phyloP scores from a whole-genome alignment of 2,888 invertebrate species.

The Euplexia lucipara region DNA sequence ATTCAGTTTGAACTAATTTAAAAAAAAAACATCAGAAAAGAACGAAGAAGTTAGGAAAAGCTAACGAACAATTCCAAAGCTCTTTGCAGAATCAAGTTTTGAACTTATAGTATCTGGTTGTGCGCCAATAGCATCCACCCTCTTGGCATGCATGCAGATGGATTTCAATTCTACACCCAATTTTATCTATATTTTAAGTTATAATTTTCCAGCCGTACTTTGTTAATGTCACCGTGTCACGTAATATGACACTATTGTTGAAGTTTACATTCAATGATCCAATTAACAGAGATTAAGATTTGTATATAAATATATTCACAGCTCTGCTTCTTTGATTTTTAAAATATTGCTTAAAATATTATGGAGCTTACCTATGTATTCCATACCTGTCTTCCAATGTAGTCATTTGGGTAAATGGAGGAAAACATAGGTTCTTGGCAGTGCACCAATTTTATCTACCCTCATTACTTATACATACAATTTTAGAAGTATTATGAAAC shows the following conservation, averaged over 20 bases:
- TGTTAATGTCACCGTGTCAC: constrained; percentile 1
- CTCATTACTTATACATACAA: constrained; percentile 19
- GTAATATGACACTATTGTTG: no score
- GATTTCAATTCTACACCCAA: constrained; percentile 12
- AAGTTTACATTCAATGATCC: neutral
- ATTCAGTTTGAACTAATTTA: no score
- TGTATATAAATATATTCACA: no score
- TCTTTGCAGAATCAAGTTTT: no score
- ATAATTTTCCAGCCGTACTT: neutral
- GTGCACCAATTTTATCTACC: constrained; percentile 27
- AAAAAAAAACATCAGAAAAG: no score
- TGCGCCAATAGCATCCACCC: no score
- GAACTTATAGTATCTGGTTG: no score
- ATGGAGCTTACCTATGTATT: neutral
- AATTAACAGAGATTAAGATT: constrained; percentile 6
- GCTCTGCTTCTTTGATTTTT: neutral
- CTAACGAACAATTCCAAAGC: no score
- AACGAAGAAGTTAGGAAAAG: no score
- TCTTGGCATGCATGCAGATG: no score
- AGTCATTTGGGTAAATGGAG: constrained; percentile 17
- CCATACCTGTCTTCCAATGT: constrained; percentile 4
- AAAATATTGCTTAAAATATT: neutral
- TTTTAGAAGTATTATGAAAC: constrained; percentile 12
- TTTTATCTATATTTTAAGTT: neutral
- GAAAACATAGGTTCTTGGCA: constrained; percentile 41